Base-by-base conservation (phyloP, 2,888 invertebrate species). In the Myathropa florea region DNA sequence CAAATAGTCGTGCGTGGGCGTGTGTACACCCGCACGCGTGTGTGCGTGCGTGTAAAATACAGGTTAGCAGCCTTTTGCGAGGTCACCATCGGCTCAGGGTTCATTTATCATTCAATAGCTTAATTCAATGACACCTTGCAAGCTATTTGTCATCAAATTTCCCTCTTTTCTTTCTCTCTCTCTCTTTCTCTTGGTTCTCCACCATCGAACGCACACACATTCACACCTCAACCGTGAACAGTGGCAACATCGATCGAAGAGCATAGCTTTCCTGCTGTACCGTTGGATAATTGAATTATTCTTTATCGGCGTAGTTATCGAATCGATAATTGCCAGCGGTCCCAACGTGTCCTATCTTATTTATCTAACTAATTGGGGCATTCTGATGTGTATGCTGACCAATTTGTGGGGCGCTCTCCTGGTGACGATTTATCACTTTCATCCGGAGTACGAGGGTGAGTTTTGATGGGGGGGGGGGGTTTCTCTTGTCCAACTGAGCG, bases 301-400 rank as follows among this genome's bases (percentile, higher is more conserved):
- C 87, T 93, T 92, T 57, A 87, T 90, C 75, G 91, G 81, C 46
- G 90, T 91, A 26, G 92, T 93, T 18, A 89, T 91, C 36, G 89
- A 90, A 36, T 92, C 93, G 12, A 90, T 92, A 90, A 83, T 91
- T 70, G 36, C 36, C 6, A 68, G 83, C 36, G 89, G 90, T 9
- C 72, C 89, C 2, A 87, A 89, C 46, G 90, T 89, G 30, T 86
- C 89, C 26, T 93, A 92, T 88, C 92, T 92, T 53, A 93, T 93
- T 88, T 93, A 92, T 85, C 89, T 93, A 89, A 93, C 93, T 81
- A 91, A 92, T 88, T 93, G 92, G 92, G 93, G 93, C 12, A 90
- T 93, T 36, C 88, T 92, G 88, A 82, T 92, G 89, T 93, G 92
- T 78, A 91, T 92, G 91, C 12, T 91, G 30, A 92, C 92, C 4